These are phyloP conservation scores for Eudorcas thomsonii DNA, from an alignment of 2,113 vertebrate species.

Conservation along the genomic window DNA sequence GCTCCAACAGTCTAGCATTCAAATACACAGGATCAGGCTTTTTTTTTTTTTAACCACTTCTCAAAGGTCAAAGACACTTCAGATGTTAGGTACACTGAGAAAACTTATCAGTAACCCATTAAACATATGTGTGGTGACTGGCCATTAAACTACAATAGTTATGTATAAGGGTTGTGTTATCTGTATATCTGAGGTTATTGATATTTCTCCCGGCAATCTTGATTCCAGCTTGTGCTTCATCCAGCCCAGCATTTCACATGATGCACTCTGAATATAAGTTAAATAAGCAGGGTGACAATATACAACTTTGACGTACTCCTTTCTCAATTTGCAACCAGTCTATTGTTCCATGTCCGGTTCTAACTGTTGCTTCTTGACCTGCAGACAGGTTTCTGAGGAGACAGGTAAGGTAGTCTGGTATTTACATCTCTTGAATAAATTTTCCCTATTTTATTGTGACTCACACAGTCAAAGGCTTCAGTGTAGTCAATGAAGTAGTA, in stretches of 20 bases:
- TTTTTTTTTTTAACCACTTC: neutral
- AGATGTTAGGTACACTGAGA: neutral
- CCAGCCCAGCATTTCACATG: neutral
- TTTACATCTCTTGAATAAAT: neutral
- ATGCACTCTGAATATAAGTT: neutral
- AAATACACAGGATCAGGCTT: neutral
- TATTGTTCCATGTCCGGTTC: neutral
- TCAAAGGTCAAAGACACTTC: neutral
- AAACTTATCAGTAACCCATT: neutral
- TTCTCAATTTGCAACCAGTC: neutral
- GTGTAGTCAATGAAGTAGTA: neutral
- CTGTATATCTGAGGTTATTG: neutral
- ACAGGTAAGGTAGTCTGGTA: neutral
- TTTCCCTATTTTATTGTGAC: neutral
- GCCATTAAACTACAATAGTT: neutral
- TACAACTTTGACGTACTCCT: neutral
- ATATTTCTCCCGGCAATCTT: neutral
- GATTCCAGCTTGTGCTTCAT: neutral
- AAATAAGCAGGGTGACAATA: neutral
- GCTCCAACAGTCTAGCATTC: neutral
- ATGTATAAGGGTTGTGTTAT: neutral
- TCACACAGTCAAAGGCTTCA: neutral
- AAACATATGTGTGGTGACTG: neutral
- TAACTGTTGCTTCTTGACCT: neutral
- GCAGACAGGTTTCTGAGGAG: neutral